Evolutionary conservation across 2,113 vertebrate species (phyloP).

Genomic region (Larimichthys crocea): DNA sequence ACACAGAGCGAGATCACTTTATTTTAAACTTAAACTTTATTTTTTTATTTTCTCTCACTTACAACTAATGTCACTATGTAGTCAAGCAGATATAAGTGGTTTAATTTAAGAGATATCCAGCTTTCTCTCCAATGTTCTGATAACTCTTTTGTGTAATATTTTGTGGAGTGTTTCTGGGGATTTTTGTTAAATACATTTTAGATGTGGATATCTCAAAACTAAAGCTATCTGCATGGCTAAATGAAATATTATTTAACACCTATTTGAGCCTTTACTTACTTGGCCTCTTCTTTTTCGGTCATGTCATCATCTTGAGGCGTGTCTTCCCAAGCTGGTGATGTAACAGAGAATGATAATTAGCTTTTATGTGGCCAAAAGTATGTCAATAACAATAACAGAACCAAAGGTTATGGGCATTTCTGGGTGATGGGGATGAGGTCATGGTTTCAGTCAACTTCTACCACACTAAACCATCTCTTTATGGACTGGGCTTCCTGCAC

Average conservation of each 20-base stretch:
- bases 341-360: neutral
- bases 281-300: constrained; percentile 85
- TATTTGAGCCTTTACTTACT: constrained; percentile 61
- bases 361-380: neutral
- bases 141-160: no score
- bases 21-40: neutral
- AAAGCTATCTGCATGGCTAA: neutral
- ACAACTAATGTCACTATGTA: neutral
- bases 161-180: accelerated
- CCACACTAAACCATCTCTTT: neutral
- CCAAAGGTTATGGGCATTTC: neutral
- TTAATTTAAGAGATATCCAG: neutral
- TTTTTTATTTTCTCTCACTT: neutral
- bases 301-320: constrained; percentile 73
- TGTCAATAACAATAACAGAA: neutral
- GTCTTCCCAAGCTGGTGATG: constrained; percentile 81
- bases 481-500: neutral
- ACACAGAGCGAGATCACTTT: neutral
- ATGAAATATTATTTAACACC: neutral
- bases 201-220: neutral
- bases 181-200: no score
- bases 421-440: neutral
- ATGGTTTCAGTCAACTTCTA: neutral
- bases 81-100: no score
- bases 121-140: neutral